These are phyloP conservation scores for Tachuris rubrigastra DNA, from an alignment of 2,113 vertebrate species.

Conservation along the genomic window DNA sequence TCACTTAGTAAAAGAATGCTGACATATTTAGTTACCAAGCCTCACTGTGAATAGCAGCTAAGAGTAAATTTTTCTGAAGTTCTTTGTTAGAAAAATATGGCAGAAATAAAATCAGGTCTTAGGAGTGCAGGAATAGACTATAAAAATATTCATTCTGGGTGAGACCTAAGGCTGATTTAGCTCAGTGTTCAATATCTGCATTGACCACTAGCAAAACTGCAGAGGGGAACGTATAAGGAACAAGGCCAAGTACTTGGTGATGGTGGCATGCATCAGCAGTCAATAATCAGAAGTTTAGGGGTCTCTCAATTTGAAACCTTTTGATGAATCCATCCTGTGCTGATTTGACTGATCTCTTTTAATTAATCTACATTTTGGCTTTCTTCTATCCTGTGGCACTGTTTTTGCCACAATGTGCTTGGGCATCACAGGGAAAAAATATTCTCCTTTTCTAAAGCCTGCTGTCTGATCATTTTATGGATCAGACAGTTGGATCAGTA, in stretches of 20 bases:
- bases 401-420: background rate
- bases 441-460: background rate
- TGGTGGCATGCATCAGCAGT: background rate
- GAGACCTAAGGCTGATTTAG: background rate
- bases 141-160: background rate
- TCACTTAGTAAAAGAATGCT: background rate
- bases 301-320: background rate
- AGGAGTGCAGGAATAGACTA: background rate
- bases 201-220: background rate
- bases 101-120: background rate
- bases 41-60: background rate
- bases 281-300: background rate
- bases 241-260: background rate
- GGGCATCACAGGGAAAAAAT: background rate
- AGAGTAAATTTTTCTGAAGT: background rate
- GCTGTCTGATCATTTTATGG: background rate
- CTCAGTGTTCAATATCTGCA: background rate
- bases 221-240: background rate
- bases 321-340: background rate
- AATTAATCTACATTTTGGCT: background rate
- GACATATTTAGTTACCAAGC: background rate
- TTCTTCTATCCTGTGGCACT: background rate
- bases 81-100: background rate
- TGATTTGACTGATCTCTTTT: background rate
- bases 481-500: no score